Conservation (phyloP, 1,140 invertebrate genomes). For the Hestina assimilis region DNA sequence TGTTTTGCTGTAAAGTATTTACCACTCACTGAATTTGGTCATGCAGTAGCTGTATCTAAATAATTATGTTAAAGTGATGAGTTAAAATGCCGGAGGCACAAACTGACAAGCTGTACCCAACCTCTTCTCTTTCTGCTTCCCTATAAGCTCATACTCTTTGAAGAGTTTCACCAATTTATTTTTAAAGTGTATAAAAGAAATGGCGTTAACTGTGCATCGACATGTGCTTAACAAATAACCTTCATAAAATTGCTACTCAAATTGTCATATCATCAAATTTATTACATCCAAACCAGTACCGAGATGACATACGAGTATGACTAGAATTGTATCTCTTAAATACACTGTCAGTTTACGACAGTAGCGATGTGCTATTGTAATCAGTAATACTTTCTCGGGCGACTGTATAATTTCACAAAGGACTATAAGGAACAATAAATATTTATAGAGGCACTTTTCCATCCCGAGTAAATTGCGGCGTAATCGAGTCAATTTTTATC, state of each 20-base stretch:
- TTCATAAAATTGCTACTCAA: constrained; percentile 4
- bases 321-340: constrained; percentile 4
- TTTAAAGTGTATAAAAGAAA: not conserved
- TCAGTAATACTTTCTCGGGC: constrained; percentile 40
- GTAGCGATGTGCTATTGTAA: constrained; percentile 38
- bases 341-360: constrained; percentile 4
- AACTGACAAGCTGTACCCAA: no score
- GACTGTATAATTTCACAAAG: constrained; percentile 52
- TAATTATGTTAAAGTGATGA: no score
- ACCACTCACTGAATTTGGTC: no score
- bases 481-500: constrained; percentile 60
- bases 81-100: no score
- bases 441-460: constrained; percentile 67
- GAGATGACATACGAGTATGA: constrained; percentile 1
- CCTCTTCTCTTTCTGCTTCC: no score
- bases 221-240: not conserved
- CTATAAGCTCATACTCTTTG: no score
- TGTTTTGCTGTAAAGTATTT: no score
- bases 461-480: constrained; percentile 58
- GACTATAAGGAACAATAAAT: constrained; percentile 60
- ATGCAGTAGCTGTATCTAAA: no score
- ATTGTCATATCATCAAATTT: constrained; percentile 15
- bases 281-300: not conserved
- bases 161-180: no score
- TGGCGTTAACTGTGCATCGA: not conserved